These are phyloP conservation scores for Muschampia plurimacula DNA, from an alignment of 2,888 invertebrate species.

Conservation along the genomic window DNA sequence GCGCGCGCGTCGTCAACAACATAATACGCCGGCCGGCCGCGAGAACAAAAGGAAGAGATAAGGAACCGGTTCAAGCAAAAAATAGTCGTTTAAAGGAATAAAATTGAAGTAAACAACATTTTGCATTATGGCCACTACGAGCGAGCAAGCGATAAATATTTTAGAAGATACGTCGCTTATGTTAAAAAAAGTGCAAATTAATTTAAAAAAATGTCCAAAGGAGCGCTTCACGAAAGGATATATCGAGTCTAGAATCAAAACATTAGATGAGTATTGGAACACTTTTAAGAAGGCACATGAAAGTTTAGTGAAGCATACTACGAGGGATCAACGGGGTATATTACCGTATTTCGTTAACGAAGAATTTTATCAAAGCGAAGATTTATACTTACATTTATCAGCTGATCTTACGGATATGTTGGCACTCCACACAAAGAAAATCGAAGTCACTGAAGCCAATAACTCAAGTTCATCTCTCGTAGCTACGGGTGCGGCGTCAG, in stretches of 20 bases:
- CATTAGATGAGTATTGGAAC: slow-evolving; percentile 35
- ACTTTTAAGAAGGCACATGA: slow-evolving; percentile 32
- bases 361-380: slow-evolving; percentile 35
- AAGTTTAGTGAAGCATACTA: slow-evolving; percentile 24
- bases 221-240: slow-evolving; percentile 36
- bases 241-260: slow-evolving; percentile 31
- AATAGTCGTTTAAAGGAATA: too few relatives aligned
- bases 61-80: neutral
- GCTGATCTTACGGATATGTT: slow-evolving; percentile 25
- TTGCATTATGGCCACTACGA: slow-evolving; percentile 5
- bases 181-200: slow-evolving; percentile 36
- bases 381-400: slow-evolving; percentile 24
- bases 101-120: slow-evolving; percentile 1
- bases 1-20: neutral
- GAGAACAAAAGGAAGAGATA: slow-evolving; percentile 10
- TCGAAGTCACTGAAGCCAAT: neutral
- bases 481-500: neutral
- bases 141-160: slow-evolving; percentile 14
- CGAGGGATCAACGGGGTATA: slow-evolving; percentile 13
- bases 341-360: slow-evolving; percentile 39
- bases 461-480: neutral
- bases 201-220: slow-evolving; percentile 43
- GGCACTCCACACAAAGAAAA: neutral
- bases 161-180: slow-evolving; percentile 35
- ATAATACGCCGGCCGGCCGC: slow-evolving; percentile 1